Base-by-base conservation (phyloP, 2,797 vertebrate species). In the Spea hammondii region DNA sequence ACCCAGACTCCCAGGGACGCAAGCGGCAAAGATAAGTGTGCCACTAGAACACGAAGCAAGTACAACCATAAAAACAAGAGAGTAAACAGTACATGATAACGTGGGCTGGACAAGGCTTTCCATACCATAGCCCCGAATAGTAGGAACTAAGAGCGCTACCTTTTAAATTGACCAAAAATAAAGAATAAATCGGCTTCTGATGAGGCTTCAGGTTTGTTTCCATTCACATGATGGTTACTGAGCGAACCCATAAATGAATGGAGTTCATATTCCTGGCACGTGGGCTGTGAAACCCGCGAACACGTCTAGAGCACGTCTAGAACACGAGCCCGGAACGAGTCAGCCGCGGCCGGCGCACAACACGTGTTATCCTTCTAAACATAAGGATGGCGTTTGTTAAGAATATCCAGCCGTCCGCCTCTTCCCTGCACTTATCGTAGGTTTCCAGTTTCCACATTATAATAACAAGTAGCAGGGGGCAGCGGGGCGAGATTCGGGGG, bases 401-500 rank as follows among this genome's bases (percentile, higher is more conserved):
- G 55, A 17, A 5, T 17, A 62, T 8, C 59, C 59, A 62, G 32
- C 59, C 59, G 59, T 17, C 14, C 14, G 14, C 62, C 71, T 5
- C 57, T 59, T 64, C 47, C 2, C 70, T 17, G 8, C 54, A 32
- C 46, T 44, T 62, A 49, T 48, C 13, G 17, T 49, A 13, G 49
- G 65, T 67, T n/a, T 67, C 45, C 47, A 67, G 65, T 73, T 73
- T 73, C 71, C n/a, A 46, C 46, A 73, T 73, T 62, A 73, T 73
- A 46, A 73, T 73, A 73, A 57, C 12, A 13, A 59, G 70, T 55
- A 72, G 70, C 53, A 59, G 53, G 59, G 71, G 69, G 55, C 71
- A 62, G 57, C 55, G 17, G 17, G 57, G 17, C n/a, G 55, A 4
- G 51, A 69, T 0, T 17, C 74, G 73, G 0, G 14, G 46, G 14